phyloP scores from a whole-genome alignment of 92 coral and sea anemone species.

The Virgularia gustaviana region DNA sequence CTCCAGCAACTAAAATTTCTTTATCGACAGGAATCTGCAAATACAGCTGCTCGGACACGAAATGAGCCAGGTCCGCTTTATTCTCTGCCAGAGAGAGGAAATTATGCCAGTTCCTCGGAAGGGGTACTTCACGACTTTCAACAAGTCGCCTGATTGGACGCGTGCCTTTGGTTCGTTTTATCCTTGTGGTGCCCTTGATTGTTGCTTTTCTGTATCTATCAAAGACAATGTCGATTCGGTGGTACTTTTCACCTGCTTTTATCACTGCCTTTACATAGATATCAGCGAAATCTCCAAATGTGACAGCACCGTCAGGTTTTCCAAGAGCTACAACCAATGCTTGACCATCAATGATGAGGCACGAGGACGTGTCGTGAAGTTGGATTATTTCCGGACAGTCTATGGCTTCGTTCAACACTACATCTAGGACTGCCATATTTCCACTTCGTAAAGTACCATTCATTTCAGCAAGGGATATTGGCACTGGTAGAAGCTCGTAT shows the following conservation, averaged over 20 bases:
- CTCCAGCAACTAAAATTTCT: too few relatives aligned
- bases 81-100: too few relatives aligned
- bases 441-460: constrained; percentile 22
- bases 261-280: constrained; percentile 14
- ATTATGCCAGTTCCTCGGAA: too few relatives aligned
- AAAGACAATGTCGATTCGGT: constrained; percentile 26
- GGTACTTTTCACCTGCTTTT: constrained; percentile 6
- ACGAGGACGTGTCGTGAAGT: constrained; percentile 6
- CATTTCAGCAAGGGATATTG: constrained; percentile 28
- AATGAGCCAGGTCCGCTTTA: constrained; percentile 42
- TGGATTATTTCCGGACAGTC: constrained; percentile 15
- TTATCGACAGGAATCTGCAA: constrained; percentile 15
- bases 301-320: constrained; percentile 9
- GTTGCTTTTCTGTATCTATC: constrained; percentile 11
- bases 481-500: constrained; percentile 25
- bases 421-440: constrained; percentile 11
- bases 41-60: constrained; percentile 32
- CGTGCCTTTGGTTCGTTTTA: constrained; percentile 31
- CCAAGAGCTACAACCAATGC: constrained; percentile 22
- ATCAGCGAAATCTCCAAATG: constrained; percentile 27
- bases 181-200: constrained; percentile 24
- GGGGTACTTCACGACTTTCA: constrained; percentile 25
- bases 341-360: constrained; percentile 28
- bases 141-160: constrained; percentile 47
- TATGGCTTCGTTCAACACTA: constrained; percentile 6